Conservation (phyloP, 2,888 invertebrate genomes). For the Drosophila setosimentum region DNA sequence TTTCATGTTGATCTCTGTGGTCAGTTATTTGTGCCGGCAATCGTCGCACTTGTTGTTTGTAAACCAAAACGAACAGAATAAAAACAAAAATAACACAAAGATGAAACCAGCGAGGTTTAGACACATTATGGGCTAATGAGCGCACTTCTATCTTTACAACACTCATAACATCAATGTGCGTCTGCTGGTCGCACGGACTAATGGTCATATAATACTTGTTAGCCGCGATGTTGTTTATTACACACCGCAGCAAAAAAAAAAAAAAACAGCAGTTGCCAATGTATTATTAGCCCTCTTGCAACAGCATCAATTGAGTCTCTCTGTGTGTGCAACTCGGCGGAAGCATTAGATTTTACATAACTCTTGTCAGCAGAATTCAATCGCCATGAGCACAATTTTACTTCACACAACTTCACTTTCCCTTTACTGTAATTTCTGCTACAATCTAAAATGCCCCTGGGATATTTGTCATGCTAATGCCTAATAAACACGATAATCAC, state of each 20-base stretch:
- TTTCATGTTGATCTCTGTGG: slow-evolving; percentile 70
- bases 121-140: slow-evolving; percentile 64
- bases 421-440: slow-evolving; percentile 19
- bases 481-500: slow-evolving; percentile 5
- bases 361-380: slow-evolving; percentile 11
- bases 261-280: slow-evolving; percentile 68
- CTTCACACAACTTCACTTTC: slow-evolving; percentile 21
- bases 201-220: slow-evolving; percentile 45
- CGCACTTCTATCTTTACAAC: slow-evolving; percentile 23
- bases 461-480: slow-evolving; percentile 30
- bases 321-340: not conserved
- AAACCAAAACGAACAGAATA: slow-evolving; percentile 13
- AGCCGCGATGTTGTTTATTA: slow-evolving; percentile 14
- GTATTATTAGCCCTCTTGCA: slow-evolving; percentile 57
- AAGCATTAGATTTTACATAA: slow-evolving; percentile 14
- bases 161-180: not conserved
- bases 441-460: slow-evolving; percentile 30
- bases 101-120: slow-evolving; percentile 26
- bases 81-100: not conserved
- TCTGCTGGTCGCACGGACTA: slow-evolving; percentile 30
- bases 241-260: not conserved
- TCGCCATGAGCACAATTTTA: slow-evolving; percentile 13
- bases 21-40: slow-evolving; percentile 53
- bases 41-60: slow-evolving; percentile 15
- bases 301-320: slow-evolving; percentile 10